A percentile compares a stretch with the other conserved stretches of the same genome.
Conservation (phyloP, 2,113 vertebrate species). For the Chauna torquata region DNA sequence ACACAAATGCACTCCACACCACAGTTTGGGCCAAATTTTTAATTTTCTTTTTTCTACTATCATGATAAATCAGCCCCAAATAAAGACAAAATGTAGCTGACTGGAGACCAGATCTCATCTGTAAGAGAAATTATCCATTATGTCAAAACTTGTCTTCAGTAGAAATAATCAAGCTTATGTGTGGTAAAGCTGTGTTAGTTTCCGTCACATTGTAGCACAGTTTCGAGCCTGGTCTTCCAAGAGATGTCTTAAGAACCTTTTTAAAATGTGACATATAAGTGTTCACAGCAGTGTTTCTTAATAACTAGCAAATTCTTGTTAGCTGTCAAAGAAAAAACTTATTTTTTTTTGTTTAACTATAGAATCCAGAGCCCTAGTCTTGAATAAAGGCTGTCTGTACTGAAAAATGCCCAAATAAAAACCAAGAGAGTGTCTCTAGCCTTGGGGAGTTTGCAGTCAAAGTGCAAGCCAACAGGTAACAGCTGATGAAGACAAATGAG, state of each 20-base stretch:
- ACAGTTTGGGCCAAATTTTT: background rate
- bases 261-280: background rate
- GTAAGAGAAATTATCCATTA: background rate
- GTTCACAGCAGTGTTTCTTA: background rate
- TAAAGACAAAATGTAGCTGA: background rate
- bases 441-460: fast-evolving
- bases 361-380: background rate
- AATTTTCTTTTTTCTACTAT: background rate
- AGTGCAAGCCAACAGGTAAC: background rate
- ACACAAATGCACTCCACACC: background rate
- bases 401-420: background rate
- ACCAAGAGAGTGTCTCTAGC: background rate
- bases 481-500: background rate
- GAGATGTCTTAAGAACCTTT: background rate
- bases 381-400: background rate
- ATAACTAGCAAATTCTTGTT: background rate
- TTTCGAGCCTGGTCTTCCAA: background rate
- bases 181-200: background rate
- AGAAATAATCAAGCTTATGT: background rate
- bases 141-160: background rate
- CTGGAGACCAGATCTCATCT: background rate
- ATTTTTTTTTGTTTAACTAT: background rate
- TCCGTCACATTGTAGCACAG: background rate
- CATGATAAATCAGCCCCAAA: background rate
- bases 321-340: background rate